Base-by-base conservation (phyloP, 2,113 vertebrate genomes). In the Nothobranchius kuhntae region DNA sequence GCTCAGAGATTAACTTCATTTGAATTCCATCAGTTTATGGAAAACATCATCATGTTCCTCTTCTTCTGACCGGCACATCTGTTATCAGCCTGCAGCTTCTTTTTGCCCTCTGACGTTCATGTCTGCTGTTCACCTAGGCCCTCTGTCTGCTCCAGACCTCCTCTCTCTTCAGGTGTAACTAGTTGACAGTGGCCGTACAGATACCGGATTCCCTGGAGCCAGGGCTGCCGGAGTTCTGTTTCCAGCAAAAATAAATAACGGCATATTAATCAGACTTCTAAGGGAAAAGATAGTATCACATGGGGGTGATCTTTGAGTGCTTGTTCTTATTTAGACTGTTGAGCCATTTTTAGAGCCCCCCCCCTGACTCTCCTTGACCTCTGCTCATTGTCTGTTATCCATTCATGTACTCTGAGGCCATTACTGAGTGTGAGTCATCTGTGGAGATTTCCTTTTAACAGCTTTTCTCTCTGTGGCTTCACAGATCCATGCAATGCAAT, bases 281-380 rank as follows among this genome's bases (percentile, higher is more conserved):
- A 59, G 44, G 42, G 45, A 57, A 44, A 52, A 7, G 44, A 26
- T 8, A 48, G 60, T 13, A 56, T 66, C 70, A 65, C 65, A 73
- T 66, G 55, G 71, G 74, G 71, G 68, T 55, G 73, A 72, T 66
- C 48, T 71, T 12, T 1, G 9, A 59, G 64, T 57, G 64, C 30
- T 42, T 1, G 0, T 21, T 17, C 13, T 51, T 63, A n/a, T 46
- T 71, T 63, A 13, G 80, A 46, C 42, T 50, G 7, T 13, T 15
- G 21, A 54, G 58, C 62, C 87, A 86, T 86, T 80, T 88, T 88
- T 80, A 83, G 82, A 42, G 30, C 47, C 24, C 61, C 53, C n/a
- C 74, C 73, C 73, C 63, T 14, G 21, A 21, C 21, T 21, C 21
- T 21, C 21, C 21, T 30, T 30, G 30, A 26, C 53, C 73, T 53